Base-by-base conservation (phyloP, 1,140 invertebrate species). In the Gonatopus flavifemur region DNA sequence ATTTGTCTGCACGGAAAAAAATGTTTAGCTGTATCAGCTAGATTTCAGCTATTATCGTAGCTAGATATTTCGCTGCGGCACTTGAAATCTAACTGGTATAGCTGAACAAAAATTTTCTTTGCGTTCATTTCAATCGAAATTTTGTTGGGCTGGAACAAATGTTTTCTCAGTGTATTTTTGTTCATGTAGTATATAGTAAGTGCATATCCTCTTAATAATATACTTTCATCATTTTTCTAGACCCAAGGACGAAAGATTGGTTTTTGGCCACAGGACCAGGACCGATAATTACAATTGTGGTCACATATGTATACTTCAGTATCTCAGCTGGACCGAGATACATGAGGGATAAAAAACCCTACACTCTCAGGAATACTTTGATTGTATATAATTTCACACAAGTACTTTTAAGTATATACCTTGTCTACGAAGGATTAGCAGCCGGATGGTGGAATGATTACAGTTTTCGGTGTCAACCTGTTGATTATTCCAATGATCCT, bases 321-420 rank as follows among this genome's bases (percentile, higher is more conserved):
- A 81, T 83, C 0, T 86, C 82, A 13, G 77, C 81, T 24, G 93
- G 92, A 7, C 92, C 91, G 3, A 82, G 78, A 20, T 88, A 88
- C 54, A 97, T 97, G 94, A 83, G 85, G 51, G 84, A 94, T 58
- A 82, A 88, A 51, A 89, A 93, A 66, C 89, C 93, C 0, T 93
- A 88, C 56, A 81, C 90, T 24, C 77, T 96, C 20, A 90, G 88
- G 56, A 82, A 84, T 44, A 72, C 85, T 0, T 82, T 96, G 22
- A 83, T 91, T 13, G 49, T 88, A 10, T 97, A 97, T 74, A 95
- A 96, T 62, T 80, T 89, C 3, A 77, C 84, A 1, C 88, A 93
- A 77, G 86, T 93, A 13, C 25, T 90, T 1, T 66, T 88, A 33
- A 91, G 88, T 68, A 76, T 84, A 32, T 87, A 85, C 58, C 76